These are phyloP conservation scores for Rhagonycha fulva DNA, from an alignment of 2,888 invertebrate species.

Conservation along the genomic window DNA sequence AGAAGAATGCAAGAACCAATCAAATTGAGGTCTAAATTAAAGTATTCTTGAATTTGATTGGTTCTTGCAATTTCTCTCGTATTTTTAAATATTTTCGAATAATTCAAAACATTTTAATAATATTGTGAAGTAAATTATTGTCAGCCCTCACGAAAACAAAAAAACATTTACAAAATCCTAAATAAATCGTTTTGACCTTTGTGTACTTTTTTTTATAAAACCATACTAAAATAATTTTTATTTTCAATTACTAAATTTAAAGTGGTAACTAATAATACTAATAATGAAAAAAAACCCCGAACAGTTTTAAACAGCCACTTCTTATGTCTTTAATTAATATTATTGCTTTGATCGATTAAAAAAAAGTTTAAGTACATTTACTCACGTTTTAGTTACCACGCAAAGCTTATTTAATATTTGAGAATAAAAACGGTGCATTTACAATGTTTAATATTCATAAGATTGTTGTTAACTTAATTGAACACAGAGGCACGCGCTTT, in stretches of 20 bases:
- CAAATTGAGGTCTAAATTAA: too few relatives aligned
- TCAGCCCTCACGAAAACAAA: neutral
- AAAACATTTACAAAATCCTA: neutral
- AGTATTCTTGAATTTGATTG: too few relatives aligned
- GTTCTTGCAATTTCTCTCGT: neutral
- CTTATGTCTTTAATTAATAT: neutral
- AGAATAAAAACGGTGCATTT: conserved; percentile 4
- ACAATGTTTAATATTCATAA: conserved; percentile 16
- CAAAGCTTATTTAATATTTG: conserved; percentile 3
- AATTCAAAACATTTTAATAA: neutral
- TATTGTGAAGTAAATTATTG: neutral
- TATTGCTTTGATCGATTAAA: neutral
- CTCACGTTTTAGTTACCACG: conserved; percentile 12
- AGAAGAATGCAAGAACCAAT: too few relatives aligned
- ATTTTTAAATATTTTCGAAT: too few relatives aligned
- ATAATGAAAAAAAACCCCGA: neutral
- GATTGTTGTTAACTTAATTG: conserved; percentile 26
- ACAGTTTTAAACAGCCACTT: neutral
- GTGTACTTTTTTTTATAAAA: neutral
- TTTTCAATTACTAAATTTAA: neutral
- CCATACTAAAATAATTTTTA: neutral
- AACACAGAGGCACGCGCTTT: conserved; percentile 28
- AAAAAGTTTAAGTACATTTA: conserved; percentile 11
- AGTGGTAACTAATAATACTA: conserved; percentile 1
- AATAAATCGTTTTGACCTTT: neutral